Base-by-base conservation (phyloP, 2,797 vertebrate species). In the Hirundo rustica region DNA sequence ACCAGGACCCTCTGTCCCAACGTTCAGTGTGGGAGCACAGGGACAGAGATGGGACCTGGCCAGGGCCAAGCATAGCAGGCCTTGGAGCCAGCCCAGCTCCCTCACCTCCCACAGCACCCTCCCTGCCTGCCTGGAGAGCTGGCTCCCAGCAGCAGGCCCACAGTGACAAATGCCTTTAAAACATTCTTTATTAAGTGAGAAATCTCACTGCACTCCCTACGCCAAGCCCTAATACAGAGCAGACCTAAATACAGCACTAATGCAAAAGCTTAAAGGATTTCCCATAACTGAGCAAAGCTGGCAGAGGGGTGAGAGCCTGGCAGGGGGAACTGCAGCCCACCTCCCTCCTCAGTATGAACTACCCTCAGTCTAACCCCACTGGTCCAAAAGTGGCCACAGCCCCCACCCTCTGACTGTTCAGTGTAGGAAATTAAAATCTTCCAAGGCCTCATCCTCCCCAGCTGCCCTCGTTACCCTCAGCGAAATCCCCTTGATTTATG, bases 201-300 rank as follows among this genome's bases (percentile, higher is more conserved):
- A 89, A 57, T 64, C 68, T 54, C 68, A 70, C 72, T 75, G 54
- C 0, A 1, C 51, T 85, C 57, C 61, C 48, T 25, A 12, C 0
- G 44, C 91, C 80, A 72, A 94, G 91, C 44, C 58, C 54, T 88
- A 94, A 91, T 94, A 48, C 93, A 92, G 85, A 4, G 13, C 88
- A 92, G 80, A 74, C 72, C 79, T 94, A 87, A 96, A 96, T 94
- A 94, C 85, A 73, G 88, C 78, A 65, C 92, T 88, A 94, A 94
- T 91, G 81, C 66, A 4, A 83, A 81, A 95, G 96, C 88, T 95
- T 95, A 94, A 92, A 82, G 95, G 94, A 91, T 96, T 97, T 96
- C 91, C 85, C 89, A 92, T 85, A 93, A 89, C 4, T 91, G 88
- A 93, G 83, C 84, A 76, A 74, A 85, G 91, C 79, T 91, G 85